phyloP scores from a whole-genome alignment of 1,140 invertebrate species.

The Geopemphigus sp. region DNA sequence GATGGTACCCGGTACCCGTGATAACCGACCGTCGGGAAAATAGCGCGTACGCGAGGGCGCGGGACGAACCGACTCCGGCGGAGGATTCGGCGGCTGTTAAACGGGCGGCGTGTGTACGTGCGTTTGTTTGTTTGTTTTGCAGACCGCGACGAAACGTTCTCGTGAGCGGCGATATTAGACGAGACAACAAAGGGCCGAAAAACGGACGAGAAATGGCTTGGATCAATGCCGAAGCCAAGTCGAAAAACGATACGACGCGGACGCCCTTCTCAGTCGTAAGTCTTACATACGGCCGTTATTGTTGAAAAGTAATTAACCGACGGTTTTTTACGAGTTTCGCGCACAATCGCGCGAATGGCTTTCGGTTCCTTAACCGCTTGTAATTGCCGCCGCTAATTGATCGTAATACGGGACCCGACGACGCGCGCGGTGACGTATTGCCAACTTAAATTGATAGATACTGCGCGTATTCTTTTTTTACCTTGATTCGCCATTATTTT shows the following conservation, averaged over 20 bases:
- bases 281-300: not conserved
- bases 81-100: too few relatives aligned
- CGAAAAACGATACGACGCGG: not conserved
- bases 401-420: not conserved
- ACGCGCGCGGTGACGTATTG: not conserved
- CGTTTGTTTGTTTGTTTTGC: slow-evolving; percentile 10
- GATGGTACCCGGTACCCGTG: too few relatives aligned
- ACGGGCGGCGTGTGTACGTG: too few relatives aligned
- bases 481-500: too few relatives aligned
- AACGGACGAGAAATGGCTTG: slow-evolving; percentile 33
- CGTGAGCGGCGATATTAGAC: not conserved
- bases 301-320: not conserved
- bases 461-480: not conserved
- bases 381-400: slow-evolving; percentile 8
- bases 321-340: not conserved
- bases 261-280: slow-evolving; percentile 4
- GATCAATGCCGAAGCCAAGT: not conserved
- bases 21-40: not conserved
- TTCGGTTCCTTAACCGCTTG: slow-evolving; percentile 17
- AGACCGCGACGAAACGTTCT: not conserved
- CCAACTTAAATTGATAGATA: slow-evolving; percentile 7
- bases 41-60: too few relatives aligned
- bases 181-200: not conserved
- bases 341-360: not conserved
- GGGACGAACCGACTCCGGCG: too few relatives aligned